A percentile compares a stretch with the other conserved stretches of the same genome.
Evolutionary conservation across 2,797 vertebrate species (phyloP).

Genomic region (Enteromius mattozi): DNA sequence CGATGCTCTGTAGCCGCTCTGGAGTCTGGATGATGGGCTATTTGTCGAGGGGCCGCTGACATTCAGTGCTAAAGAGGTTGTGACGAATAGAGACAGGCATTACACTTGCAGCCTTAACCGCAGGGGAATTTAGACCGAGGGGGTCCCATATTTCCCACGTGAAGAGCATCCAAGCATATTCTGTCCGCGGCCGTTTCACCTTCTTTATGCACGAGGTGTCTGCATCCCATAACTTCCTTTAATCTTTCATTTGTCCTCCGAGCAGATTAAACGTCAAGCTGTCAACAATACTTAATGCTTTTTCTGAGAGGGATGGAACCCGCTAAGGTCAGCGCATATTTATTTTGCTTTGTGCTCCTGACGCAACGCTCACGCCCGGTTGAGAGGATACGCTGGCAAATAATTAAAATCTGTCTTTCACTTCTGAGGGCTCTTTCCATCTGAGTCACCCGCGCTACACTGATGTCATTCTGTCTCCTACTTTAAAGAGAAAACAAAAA

Average conservation of each 20-base stretch:
- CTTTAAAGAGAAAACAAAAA: not conserved
- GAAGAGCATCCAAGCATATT: not conserved
- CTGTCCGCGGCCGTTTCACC: not conserved
- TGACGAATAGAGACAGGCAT: conserved; percentile 19
- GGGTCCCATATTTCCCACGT: not conserved
- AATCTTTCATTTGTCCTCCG: conserved; percentile 53
- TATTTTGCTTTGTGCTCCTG: conserved; percentile 48
- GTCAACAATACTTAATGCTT: conserved; percentile 52
- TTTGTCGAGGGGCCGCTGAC: conserved; percentile 33
- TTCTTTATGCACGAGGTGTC: conserved; percentile 32
- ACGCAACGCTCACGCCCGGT: not conserved
- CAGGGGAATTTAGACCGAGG: not conserved
- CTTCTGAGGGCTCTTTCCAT: conserved; percentile 6
- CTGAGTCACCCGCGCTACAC: not conserved
- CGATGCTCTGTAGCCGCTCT: conserved; percentile 12
- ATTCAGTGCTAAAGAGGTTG: conserved; percentile 15
- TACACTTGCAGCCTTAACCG: not conserved
- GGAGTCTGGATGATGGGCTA: conserved; percentile 27
- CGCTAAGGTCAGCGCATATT: conserved; percentile 52
- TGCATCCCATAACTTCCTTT: conserved; percentile 42
- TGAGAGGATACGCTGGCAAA: not conserved
- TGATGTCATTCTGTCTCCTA: conserved; percentile 24
- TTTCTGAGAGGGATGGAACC: conserved; percentile 23
- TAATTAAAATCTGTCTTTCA: conserved; percentile 51
- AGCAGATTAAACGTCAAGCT: conserved; percentile 60